phyloP scores from a whole-genome alignment of 1,140 invertebrate species.

The Glomeris maerens region DNA sequence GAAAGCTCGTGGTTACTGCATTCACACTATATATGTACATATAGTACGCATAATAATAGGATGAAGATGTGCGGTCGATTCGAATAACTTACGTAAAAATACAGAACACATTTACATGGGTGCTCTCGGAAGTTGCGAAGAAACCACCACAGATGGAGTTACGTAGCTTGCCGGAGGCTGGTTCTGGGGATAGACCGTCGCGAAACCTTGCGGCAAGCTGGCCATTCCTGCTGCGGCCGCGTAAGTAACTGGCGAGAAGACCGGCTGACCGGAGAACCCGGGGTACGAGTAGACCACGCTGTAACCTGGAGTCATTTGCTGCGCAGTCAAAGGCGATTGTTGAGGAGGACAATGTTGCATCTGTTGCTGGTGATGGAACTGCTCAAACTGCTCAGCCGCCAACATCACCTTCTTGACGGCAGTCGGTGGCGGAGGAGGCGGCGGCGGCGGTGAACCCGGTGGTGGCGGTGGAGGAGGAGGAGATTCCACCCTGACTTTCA shows the following conservation, averaged over 20 bases:
- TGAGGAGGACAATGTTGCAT: neutral
- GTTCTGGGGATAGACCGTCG: neutral
- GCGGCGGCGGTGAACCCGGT: constrained; percentile 14
- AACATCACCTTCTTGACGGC: neutral
- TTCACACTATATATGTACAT: too few relatives aligned
- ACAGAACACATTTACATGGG: too few relatives aligned
- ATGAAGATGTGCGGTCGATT: too few relatives aligned
- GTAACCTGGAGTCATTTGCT: constrained; percentile 2
- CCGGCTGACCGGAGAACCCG: constrained; percentile 7
- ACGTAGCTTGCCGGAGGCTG: constrained; percentile 1
- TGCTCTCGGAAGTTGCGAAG: too few relatives aligned
- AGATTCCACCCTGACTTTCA: constrained; percentile 2
- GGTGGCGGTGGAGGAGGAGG: constrained; percentile 14
- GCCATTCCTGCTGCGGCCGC: neutral
- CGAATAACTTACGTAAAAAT: too few relatives aligned
- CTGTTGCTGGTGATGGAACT: neutral
- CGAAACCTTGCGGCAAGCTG: neutral
- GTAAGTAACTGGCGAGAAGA: constrained; percentile 8
- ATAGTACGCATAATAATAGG: too few relatives aligned
- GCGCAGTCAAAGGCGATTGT: neutral
- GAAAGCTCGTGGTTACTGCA: too few relatives aligned
- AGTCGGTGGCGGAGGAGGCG: constrained; percentile 16
- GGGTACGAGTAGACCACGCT: constrained; percentile 10
- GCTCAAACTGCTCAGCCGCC: neutral
- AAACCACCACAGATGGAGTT: too few relatives aligned